These are phyloP conservation scores for Metacarcinus magister DNA, from an alignment of 2,888 invertebrate species.

Conservation along the genomic window DNA sequence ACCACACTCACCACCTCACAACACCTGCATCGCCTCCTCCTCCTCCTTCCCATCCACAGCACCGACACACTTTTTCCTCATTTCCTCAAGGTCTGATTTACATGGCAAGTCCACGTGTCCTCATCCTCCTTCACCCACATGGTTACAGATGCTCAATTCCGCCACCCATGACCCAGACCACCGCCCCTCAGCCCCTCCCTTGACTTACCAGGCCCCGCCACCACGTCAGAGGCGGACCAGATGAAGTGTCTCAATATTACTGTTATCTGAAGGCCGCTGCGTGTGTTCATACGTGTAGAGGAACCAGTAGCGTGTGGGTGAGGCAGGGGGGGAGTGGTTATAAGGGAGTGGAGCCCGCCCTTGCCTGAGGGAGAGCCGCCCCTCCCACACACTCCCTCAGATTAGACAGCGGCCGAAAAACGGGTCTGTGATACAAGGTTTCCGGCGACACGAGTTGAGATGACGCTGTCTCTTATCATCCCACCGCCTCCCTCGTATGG, in stretches of 20 bases:
- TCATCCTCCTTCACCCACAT: background rate
- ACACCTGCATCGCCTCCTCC: background rate
- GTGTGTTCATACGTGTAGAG: background rate
- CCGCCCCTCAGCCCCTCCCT: background rate
- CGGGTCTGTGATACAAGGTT: background rate
- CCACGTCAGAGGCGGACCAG: background rate
- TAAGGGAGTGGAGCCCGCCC: background rate
- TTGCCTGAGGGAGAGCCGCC: background rate
- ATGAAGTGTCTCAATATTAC: background rate
- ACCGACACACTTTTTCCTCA: background rate
- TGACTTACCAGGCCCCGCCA: background rate
- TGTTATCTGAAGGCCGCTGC: background rate
- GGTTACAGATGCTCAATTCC: background rate
- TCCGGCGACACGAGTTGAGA: background rate
- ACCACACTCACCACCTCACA: background rate
- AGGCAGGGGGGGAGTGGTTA: background rate
- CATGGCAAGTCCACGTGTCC: background rate
- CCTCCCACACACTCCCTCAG: conserved; percentile 4
- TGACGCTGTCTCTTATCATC: background rate
- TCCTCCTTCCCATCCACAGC: background rate
- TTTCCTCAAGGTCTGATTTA: background rate
- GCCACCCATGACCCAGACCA: background rate
- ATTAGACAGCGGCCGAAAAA: background rate
- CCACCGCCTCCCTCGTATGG: background rate
- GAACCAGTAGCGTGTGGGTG: background rate